These are phyloP conservation scores for Astropecten irregularis DNA, from an alignment of 53 echinoderm and acorn worm species.

Conservation along the genomic window DNA sequence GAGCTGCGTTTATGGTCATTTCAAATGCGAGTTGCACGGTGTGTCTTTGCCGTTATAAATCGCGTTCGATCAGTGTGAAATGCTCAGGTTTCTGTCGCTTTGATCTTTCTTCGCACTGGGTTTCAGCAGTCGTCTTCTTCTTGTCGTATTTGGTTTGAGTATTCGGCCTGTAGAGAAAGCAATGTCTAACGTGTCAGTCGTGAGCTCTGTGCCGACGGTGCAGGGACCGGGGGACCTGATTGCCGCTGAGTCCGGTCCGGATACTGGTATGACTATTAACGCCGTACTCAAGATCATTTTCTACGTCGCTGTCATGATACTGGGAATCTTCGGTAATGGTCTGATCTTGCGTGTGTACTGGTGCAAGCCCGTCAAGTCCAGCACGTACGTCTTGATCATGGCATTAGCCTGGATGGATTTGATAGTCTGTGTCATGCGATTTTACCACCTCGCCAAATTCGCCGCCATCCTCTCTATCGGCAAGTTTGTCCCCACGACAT, in stretches of 20 bases:
- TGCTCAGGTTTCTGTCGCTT: too few species aligned
- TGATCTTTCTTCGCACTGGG: too few species aligned
- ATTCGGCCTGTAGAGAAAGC: background rate
- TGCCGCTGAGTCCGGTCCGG: background rate
- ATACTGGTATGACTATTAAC: constrained; percentile 22
- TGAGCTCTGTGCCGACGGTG: background rate
- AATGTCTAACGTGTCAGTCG: background rate
- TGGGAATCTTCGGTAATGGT: constrained; percentile 5
- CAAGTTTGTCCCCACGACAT: background rate
- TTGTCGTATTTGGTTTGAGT: too few species aligned
- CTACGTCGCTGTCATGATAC: constrained; percentile 3
- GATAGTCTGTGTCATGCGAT: background rate
- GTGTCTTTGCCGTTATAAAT: too few species aligned
- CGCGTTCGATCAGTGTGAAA: too few species aligned
- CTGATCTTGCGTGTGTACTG: constrained; percentile 2
- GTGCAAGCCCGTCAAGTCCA: constrained; percentile 4
- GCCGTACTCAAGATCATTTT: constrained; percentile 31
- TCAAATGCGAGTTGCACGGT: too few species aligned
- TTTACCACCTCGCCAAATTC: background rate
- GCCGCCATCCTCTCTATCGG: background rate
- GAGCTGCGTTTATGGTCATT: too few species aligned
- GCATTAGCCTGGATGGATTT: constrained; percentile 6
- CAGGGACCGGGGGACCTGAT: background rate
- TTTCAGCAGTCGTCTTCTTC: too few species aligned
- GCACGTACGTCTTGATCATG: constrained; percentile 7